Conservation (phyloP, 2,113 vertebrate genomes). For the Lates calcarifer region DNA sequence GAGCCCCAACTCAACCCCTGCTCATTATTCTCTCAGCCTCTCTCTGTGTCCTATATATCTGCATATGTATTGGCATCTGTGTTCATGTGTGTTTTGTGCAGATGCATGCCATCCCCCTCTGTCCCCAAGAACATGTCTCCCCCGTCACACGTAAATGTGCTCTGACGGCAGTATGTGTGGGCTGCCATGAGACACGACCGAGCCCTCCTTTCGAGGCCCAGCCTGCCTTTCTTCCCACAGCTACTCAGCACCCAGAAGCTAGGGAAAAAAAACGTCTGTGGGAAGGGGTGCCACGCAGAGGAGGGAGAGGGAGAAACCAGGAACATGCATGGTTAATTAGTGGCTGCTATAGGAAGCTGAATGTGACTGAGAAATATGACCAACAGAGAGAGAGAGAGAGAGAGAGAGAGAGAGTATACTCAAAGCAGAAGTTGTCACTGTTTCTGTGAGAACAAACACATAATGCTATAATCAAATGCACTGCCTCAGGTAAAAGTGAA, state of each 20-base stretch:
- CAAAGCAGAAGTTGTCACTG: constrained; percentile 72
- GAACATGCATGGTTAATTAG: constrained; percentile 39
- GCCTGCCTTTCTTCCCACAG: constrained; percentile 52
- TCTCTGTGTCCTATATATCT: constrained; percentile 35
- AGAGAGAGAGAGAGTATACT: background rate
- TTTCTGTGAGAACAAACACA: constrained; percentile 59
- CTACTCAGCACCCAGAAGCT: background rate
- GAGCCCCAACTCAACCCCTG: constrained; percentile 6
- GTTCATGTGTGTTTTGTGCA: constrained; percentile 36
- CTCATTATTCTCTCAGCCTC: constrained; percentile 39
- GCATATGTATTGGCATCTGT: constrained; percentile 46
- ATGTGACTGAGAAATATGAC: constrained; percentile 30
- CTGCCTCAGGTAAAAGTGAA: constrained; percentile 50
- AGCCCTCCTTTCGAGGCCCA: constrained; percentile 19
- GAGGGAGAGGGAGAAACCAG: constrained; percentile 9
- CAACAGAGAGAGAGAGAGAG: background rate
- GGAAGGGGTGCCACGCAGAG: constrained; percentile 31
- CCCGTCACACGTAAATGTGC: constrained; percentile 61
- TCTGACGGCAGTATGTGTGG: constrained; percentile 70
- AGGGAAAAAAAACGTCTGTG: constrained; percentile 21
- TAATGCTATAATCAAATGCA: constrained; percentile 19
- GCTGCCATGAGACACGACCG: constrained; percentile 26
- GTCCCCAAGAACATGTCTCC: constrained; percentile 24
- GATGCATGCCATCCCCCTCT: background rate
- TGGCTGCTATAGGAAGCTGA: constrained; percentile 49